Percentiles rank a stretch among this genome's conserved stretches.
Evolutionary conservation across 2,888 invertebrate species (phyloP).

Genomic region (Spodoptera picta): DNA sequence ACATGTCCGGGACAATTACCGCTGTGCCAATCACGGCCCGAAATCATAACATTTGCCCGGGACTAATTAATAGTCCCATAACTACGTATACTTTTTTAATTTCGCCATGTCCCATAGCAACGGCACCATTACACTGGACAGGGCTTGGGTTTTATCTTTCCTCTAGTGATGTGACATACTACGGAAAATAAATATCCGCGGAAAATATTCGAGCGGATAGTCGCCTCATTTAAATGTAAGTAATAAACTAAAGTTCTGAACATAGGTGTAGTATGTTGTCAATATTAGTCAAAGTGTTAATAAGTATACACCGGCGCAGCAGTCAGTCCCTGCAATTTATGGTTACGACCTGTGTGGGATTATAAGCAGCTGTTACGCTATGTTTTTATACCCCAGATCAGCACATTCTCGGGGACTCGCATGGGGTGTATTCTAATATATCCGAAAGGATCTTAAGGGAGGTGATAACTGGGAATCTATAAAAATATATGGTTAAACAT

Average conservation of each 20-base stretch:
- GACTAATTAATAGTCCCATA: slow-evolving; percentile 52
- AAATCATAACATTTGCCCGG: slow-evolving; percentile 43
- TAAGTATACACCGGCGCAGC: slow-evolving; percentile 19
- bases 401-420: slow-evolving; percentile 44
- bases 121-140: slow-evolving; percentile 36
- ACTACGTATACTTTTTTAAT: slow-evolving; percentile 50
- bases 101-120: slow-evolving; percentile 50
- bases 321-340: slow-evolving; percentile 38
- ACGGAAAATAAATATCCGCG: background rate
- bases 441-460: slow-evolving; percentile 39
- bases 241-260: no score
- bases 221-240: background rate
- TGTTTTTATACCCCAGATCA: slow-evolving; percentile 50
- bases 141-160: slow-evolving; percentile 45
- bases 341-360: slow-evolving; percentile 44
- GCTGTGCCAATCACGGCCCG: slow-evolving; percentile 48
- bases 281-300: slow-evolving; percentile 5
- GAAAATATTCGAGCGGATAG: slow-evolving; percentile 7
- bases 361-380: slow-evolving; percentile 50
- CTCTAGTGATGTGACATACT: slow-evolving; percentile 40
- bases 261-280: no score
- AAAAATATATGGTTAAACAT: slow-evolving; percentile 43
- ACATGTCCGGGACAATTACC: slow-evolving; percentile 12
- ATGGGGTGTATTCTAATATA: slow-evolving; percentile 48
- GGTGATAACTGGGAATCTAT: slow-evolving; percentile 43